phyloP scores from a whole-genome alignment of 2,888 invertebrate species.

The Brenthis ino region DNA sequence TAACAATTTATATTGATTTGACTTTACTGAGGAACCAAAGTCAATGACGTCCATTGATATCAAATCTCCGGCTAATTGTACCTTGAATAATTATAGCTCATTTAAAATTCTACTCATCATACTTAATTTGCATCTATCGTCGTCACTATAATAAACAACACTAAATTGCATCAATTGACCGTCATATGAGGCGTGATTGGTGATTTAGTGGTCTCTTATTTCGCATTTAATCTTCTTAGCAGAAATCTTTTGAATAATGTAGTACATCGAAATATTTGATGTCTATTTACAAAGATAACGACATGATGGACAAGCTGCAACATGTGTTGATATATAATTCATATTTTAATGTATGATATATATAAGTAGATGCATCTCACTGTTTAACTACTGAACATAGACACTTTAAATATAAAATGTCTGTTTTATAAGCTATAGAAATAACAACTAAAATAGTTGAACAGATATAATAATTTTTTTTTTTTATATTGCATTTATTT shows the following conservation, averaged over 20 bases:
- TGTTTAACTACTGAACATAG: too few species aligned
- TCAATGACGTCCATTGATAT: neutral
- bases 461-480: neutral
- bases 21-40: neutral
- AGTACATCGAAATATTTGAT: too few species aligned
- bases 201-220: conserved; percentile 8
- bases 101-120: conserved; percentile 4
- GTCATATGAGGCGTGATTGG: conserved; percentile 15
- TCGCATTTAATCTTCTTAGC: conserved; percentile 4
- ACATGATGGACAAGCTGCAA: too few species aligned
- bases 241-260: neutral
- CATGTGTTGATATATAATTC: too few species aligned
- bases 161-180: conserved; percentile 19
- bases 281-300: too few species aligned
- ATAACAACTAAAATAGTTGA: neutral
- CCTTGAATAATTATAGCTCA: neutral
- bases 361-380: too few species aligned
- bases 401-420: too few species aligned
- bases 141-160: conserved; percentile 7
- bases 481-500: neutral
- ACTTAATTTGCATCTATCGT: conserved; percentile 17
- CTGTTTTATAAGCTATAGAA: too few species aligned
- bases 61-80: neutral
- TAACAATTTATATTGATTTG: too few species aligned
- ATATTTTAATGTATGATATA: too few species aligned